A percentile compares a stretch with the other conserved stretches of the same genome.
Evolutionary conservation across 2,797 vertebrate species (phyloP).

Genomic region (Poliocrania exsul): DNA sequence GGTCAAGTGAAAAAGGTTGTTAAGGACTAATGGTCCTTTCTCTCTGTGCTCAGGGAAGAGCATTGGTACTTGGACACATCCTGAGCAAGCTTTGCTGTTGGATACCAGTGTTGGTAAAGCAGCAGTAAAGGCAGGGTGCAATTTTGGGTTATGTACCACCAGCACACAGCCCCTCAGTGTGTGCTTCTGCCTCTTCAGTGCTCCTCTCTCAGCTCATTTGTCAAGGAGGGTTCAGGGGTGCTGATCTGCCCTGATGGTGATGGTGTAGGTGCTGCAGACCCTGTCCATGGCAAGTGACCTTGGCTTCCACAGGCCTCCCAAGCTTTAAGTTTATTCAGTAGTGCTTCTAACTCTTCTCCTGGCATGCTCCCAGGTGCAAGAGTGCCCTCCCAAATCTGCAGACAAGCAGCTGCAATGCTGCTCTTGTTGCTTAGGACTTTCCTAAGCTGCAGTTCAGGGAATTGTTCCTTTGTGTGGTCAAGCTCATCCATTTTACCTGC

Average conservation of each 20-base stretch:
- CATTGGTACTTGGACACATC: fast-evolving
- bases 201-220: neutral
- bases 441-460: neutral
- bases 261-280: neutral
- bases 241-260: neutral
- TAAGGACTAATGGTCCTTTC: fast-evolving
- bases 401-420: neutral
- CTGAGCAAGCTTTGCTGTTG: neutral
- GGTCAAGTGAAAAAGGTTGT: neutral
- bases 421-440: neutral
- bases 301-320: neutral
- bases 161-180: too few species aligned
- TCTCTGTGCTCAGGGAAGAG: neutral
- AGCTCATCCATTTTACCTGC: neutral
- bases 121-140: neutral
- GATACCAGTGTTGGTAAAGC: neutral
- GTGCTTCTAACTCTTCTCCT: neutral
- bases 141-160: too few species aligned
- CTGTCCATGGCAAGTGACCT: neutral
- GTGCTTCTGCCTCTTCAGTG: too few species aligned
- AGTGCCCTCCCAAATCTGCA: neutral
- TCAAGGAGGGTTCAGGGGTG: neutral
- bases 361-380: neutral
- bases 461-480: neutral
- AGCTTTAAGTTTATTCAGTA: neutral